A percentile compares a stretch with the other conserved stretches of the same genome.
Evolutionary conservation across 2,888 invertebrate genomes (phyloP).

Genomic region (Synergus gifuensis): DNA sequence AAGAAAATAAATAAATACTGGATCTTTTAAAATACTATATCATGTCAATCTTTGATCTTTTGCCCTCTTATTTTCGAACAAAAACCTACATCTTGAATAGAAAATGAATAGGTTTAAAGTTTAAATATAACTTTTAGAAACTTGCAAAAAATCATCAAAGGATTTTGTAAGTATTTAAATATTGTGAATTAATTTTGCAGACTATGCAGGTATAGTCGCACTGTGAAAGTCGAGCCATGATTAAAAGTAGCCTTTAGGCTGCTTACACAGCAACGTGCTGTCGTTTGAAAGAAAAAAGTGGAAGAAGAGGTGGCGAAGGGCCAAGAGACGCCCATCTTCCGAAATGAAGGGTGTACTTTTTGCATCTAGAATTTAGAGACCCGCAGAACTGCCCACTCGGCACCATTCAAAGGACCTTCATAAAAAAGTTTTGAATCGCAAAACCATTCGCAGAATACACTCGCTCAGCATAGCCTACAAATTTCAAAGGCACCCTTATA

Average conservation of each 20-base stretch:
- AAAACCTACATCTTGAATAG: too few species aligned
- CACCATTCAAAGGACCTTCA: constrained; percentile 41
- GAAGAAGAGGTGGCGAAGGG: constrained; percentile 46
- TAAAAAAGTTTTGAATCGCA: constrained; percentile 41
- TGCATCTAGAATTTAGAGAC: not conserved
- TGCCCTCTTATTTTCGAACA: too few species aligned
- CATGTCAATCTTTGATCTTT: too few species aligned
- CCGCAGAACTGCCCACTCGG: constrained; percentile 40
- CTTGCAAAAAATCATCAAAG: too few species aligned
- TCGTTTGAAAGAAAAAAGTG: constrained; percentile 52
- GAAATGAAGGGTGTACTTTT: constrained; percentile 49
- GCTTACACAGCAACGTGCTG: constrained; percentile 60
- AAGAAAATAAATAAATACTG: not conserved
- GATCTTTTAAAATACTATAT: not conserved
- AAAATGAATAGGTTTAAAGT: too few species aligned
- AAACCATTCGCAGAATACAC: constrained; percentile 37
- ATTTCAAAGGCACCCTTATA: constrained; percentile 34
- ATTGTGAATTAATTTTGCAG: constrained; percentile 44
- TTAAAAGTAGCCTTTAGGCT: constrained; percentile 61
- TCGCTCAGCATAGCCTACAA: constrained; percentile 24
- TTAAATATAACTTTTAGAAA: too few species aligned
- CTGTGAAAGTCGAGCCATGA: constrained; percentile 47
- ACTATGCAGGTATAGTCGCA: constrained; percentile 52
- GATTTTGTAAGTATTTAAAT: not conserved
- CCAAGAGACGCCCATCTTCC: constrained; percentile 52